Evolutionary conservation across 2,113 vertebrate genomes (phyloP).

Genomic region (Motacilla alba): DNA sequence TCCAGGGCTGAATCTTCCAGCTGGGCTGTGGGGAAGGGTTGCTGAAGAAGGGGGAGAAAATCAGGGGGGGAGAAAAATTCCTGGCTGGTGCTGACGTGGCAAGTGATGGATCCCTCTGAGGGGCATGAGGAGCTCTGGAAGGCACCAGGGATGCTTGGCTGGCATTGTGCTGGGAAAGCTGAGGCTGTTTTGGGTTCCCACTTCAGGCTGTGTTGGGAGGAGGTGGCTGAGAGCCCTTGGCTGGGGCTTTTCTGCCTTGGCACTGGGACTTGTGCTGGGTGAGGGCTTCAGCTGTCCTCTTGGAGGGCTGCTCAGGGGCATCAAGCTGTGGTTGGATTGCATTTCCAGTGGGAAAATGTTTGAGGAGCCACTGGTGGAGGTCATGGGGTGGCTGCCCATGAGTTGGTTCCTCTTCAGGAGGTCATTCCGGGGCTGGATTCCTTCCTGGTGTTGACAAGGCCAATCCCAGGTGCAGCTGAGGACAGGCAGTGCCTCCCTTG

Average conservation of each 20-base stretch:
- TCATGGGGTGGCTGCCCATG: not conserved
- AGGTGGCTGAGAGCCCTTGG: not conserved
- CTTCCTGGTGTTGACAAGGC: not conserved
- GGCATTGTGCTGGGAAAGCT: not conserved
- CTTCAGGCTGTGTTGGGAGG: not conserved
- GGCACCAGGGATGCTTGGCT: not conserved
- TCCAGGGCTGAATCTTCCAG: not conserved
- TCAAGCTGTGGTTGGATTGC: not conserved
- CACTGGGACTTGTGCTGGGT: not conserved
- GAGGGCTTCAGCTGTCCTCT: not conserved
- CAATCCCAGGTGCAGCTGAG: not conserved
- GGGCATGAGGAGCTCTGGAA: not conserved
- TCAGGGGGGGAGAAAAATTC: rapidly evolving
- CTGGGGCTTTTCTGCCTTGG: not conserved
- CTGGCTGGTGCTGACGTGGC: not conserved
- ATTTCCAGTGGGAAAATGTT: not conserved
- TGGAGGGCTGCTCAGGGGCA: not conserved
- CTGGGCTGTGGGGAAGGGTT: not conserved
- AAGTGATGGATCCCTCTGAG: not conserved
- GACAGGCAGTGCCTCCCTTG: not conserved
- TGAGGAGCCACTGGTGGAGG: not conserved
- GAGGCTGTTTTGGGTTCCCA: not conserved
- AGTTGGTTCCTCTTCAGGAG: not conserved
- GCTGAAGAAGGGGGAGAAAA: not conserved
- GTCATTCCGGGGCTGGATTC: not conserved